Evolutionary conservation across 1,140 invertebrate species (phyloP), one percentile per base, ranked within the genome.

Genomic region (Brachionus calyciflorus): DNA sequence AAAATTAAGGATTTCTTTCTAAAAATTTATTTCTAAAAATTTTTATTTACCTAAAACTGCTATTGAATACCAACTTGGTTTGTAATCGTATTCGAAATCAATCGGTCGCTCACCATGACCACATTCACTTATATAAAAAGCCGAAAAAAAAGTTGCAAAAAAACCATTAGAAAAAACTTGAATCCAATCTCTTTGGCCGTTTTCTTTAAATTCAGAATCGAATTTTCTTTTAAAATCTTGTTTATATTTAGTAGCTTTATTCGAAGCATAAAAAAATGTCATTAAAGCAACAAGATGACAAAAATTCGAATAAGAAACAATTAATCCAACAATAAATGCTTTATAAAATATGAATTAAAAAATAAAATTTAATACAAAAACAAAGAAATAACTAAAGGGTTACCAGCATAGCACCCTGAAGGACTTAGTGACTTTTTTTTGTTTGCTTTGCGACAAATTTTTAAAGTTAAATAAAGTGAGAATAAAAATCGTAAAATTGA

Each of bases 131-230:
- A 65, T 65, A 37, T 65, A 65, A 65, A 65, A 65, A 24, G 17
- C 19, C 9, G 60, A 65, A 37, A 30, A 65, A 44, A 65, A 65
- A 0, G 60, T 65, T 5, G 60, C 60, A 65, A 65, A 65, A 44
- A 65, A 65, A 17, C 60, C 60, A 44, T 65, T 65, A 19, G 60
- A 65, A 12, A 65, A 44, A 17, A 65, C 60, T 65, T 65, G 60
- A 12, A 65, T 17, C n/a, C 37, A 41, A 19, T 65, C 60, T 44
- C 60, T 10, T 44, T 65, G 37, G 1, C 60, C 60, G 30, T 19
- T 19, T 65, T 65, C 19, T 65, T 44, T 65, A 44, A 14, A 41
- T 14, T 65, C 60, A 0, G 40, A 44, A 10, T 65, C 60, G 12
- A 46, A 65, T 41, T 65, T 65, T 37, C 44, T 41, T 41, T 65